These are phyloP conservation scores for Cygnus olor DNA, from an alignment of 2,797 vertebrate genomes.

Conservation along the genomic window DNA sequence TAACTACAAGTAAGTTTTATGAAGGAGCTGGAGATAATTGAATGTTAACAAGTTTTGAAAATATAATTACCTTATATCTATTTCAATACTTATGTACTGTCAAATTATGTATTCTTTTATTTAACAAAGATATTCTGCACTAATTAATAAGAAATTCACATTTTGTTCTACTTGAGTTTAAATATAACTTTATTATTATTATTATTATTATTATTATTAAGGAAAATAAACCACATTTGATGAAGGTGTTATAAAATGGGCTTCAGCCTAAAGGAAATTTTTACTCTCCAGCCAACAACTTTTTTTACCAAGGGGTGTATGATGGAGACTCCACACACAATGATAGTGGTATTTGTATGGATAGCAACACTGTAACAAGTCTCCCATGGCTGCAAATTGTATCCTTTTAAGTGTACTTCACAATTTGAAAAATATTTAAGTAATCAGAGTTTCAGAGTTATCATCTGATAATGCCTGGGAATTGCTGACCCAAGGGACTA, in stretches of 20 bases:
- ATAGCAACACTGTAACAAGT: slow-evolving; percentile 21
- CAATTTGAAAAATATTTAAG: slow-evolving; percentile 65
- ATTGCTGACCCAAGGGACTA: slow-evolving; percentile 69
- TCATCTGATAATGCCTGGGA: slow-evolving; percentile 68
- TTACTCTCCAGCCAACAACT: neutral
- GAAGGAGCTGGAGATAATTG: neutral
- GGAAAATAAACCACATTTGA: neutral
- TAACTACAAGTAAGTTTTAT: neutral
- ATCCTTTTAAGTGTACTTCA: slow-evolving; percentile 62
- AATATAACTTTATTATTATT: neutral
- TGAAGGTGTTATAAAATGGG: neutral
- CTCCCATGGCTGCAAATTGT: slow-evolving; percentile 54
- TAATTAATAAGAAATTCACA: neutral
- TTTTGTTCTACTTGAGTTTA: neutral
- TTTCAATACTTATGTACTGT: neutral
- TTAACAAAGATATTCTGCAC: neutral
- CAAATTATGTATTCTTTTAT: neutral
- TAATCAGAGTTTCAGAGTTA: slow-evolving; percentile 68
- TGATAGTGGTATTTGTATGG: slow-evolving; percentile 31
- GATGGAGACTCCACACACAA: slow-evolving; percentile 10
- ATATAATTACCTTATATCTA: neutral
- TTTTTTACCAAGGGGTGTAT: neutral
- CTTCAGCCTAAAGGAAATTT: slow-evolving; percentile 1
- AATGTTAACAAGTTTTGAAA: neutral
- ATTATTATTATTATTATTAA: neutral